Conservation (phyloP, 1,140 invertebrate genomes). For the Elysia chlorotica region DNA sequence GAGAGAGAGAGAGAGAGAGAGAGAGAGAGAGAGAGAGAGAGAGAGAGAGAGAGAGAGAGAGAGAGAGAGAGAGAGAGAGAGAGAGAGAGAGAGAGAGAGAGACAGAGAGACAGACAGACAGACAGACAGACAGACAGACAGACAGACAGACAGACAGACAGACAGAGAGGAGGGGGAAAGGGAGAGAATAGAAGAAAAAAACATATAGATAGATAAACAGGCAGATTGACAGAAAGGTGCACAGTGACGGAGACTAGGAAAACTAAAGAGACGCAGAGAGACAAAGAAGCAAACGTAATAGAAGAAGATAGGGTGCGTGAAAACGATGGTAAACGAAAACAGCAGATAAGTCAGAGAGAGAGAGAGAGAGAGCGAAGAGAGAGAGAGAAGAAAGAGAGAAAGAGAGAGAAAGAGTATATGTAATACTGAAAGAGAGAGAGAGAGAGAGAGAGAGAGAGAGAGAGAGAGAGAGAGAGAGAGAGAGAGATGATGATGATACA, state of each 20-base stretch:
- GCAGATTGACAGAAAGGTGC: not conserved
- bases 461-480: not conserved
- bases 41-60: not conserved
- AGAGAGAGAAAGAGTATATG: conserved; percentile 9
- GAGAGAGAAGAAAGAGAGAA: not conserved
- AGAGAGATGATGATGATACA: not conserved
- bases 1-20: not conserved
- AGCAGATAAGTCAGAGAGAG: not conserved
- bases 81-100: not conserved
- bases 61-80: not conserved
- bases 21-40: not conserved
- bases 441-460: not conserved
- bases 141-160: not conserved
- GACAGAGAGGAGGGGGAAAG: not conserved
- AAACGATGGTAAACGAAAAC: no score
- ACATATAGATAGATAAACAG: not conserved
- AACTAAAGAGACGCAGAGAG: no score
- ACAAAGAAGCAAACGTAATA: no score
- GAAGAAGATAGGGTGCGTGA: no score
- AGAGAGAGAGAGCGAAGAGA: not conserved
- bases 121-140: not conserved
- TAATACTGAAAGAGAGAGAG: not conserved
- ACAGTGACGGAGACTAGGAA: not conserved
- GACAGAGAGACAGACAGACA: not conserved
- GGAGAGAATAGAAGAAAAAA: not conserved